Evolutionary conservation across 1,140 invertebrate species (phyloP).

Genomic region (Pseudachorutes palmiensis): DNA sequence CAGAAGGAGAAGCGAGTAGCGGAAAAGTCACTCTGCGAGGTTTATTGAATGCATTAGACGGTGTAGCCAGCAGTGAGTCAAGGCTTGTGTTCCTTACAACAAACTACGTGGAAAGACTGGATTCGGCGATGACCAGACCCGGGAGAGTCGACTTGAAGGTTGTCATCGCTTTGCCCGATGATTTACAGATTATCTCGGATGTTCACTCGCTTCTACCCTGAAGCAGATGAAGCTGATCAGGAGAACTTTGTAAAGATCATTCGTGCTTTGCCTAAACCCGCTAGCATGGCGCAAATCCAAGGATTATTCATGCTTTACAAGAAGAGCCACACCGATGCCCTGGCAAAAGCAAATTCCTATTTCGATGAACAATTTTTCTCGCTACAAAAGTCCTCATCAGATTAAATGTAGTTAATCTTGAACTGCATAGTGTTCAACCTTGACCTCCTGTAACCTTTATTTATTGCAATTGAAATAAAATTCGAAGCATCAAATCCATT

Average conservation of each 20-base stretch:
- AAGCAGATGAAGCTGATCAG: constrained; percentile 31
- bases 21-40: constrained; percentile 29
- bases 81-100: constrained; percentile 30
- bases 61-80: constrained; percentile 29
- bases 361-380: constrained; percentile 24
- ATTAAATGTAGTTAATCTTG: too few relatives aligned
- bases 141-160: constrained; percentile 93
- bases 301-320: constrained; percentile 27
- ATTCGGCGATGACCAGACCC: constrained; percentile 88
- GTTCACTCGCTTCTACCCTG: constrained; percentile 82
- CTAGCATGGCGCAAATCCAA: constrained; percentile 25
- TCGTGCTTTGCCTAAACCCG: not conserved
- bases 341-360: constrained; percentile 16
- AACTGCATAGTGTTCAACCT: too few relatives aligned
- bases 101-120: constrained; percentile 55
- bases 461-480: too few relatives aligned
- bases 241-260: constrained; percentile 20
- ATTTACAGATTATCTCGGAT: constrained; percentile 74
- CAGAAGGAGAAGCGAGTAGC: not conserved
- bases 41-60: constrained; percentile 29
- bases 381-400: too few relatives aligned
- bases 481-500: too few relatives aligned
- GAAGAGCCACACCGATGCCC: not conserved
- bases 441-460: too few relatives aligned
- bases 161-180: constrained; percentile 76